A percentile compares a stretch with the other conserved stretches of the same genome.
phyloP scores from a whole-genome alignment of 2,888 invertebrate species.

The Strigamia transsilvanica region DNA sequence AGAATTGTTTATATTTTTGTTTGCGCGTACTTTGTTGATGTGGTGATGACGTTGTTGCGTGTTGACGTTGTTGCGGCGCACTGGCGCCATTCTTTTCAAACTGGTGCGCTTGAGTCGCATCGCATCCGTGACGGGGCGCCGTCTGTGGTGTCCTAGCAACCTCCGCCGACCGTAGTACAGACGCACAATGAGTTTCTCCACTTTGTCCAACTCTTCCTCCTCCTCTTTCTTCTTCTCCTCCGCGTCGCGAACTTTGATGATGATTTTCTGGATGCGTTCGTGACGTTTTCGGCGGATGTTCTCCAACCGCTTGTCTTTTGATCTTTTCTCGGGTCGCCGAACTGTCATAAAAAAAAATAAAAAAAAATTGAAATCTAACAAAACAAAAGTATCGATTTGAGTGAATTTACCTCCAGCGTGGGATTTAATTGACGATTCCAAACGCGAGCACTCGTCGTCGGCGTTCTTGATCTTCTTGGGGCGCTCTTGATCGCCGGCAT shows the following conservation, averaged over 20 bases:
- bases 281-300: constrained; percentile 45
- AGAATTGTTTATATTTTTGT: background rate
- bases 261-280: constrained; percentile 53
- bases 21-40: background rate
- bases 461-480: constrained; percentile 18
- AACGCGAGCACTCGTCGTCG: background rate
- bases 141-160: constrained; percentile 57
- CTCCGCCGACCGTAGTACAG: constrained; percentile 51
- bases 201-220: constrained; percentile 55
- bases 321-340: constrained; percentile 1
- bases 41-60: constrained; percentile 24
- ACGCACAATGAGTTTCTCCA: constrained; percentile 58
- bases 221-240: constrained; percentile 52
- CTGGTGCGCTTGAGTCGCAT: constrained; percentile 4
- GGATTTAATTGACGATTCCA: background rate
- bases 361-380: background rate
- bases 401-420: background rate
- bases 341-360: background rate
- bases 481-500: constrained; percentile 11
- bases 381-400: background rate
- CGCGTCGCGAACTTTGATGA: constrained; percentile 48
- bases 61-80: background rate
- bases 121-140: constrained; percentile 66
- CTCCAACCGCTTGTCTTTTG: constrained; percentile 34
- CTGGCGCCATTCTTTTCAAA: constrained; percentile 13